Percentiles rank a stretch among this genome's conserved stretches.
These are phyloP conservation scores for Hypotaenidia okinawae DNA, from an alignment of 2,797 vertebrate genomes.

Conservation along the genomic window DNA sequence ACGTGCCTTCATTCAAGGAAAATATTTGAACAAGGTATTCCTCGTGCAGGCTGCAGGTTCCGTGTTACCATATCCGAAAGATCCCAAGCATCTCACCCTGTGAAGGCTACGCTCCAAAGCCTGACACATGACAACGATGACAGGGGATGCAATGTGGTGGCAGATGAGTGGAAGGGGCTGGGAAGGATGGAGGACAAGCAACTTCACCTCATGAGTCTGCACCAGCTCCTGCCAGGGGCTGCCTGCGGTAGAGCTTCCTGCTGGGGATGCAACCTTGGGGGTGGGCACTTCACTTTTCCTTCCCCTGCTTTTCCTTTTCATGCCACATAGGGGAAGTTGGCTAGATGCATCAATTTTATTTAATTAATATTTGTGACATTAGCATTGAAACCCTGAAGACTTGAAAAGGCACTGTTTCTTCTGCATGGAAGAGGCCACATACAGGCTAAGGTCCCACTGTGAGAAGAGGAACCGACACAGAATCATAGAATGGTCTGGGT, in stretches of 20 bases:
- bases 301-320: neutral
- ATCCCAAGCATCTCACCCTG: fast-evolving
- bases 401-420: neutral
- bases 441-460: too few relatives aligned
- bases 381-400: neutral
- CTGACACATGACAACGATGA: fast-evolving
- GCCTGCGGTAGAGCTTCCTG: neutral
- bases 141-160: fast-evolving
- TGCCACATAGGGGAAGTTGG: neutral
- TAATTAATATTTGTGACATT: neutral
- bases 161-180: neutral
- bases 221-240: neutral
- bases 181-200: neutral
- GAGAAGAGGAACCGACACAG: too few relatives aligned
- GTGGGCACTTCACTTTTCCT: neutral
- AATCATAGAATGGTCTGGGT: too few relatives aligned
- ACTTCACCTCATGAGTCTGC: neutral
- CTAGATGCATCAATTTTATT: neutral
- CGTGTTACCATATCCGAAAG: neutral
- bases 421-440: neutral
- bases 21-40: slow-evolving; percentile 47
- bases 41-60: neutral
- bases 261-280: neutral
- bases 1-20: slow-evolving; percentile 2
- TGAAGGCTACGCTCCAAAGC: neutral